Evolutionary conservation across 30 jellyfish, hydroid and myxozoan species (phyloP).

Genomic region (Hydractinia symbiolongicarpus): DNA sequence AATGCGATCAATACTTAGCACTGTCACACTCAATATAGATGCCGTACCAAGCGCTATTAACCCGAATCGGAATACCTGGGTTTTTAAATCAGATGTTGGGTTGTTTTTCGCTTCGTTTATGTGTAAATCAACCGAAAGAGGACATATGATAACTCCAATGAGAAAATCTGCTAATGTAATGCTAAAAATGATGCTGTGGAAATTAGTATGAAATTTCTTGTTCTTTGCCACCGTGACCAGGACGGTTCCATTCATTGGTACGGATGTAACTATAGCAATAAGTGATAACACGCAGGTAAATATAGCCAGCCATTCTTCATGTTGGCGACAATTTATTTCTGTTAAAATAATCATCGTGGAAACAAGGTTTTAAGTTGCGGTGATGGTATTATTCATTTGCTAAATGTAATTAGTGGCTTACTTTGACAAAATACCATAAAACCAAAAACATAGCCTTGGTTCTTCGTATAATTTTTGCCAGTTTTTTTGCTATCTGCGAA

Average conservation of each 20-base stretch:
- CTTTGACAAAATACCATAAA: no score
- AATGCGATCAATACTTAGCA: conserved; percentile 5
- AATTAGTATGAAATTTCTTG: background rate
- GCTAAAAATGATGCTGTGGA: background rate
- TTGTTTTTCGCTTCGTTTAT: background rate
- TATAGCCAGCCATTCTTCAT: background rate
- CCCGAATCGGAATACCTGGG: background rate
- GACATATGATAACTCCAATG: background rate
- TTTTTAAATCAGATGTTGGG: background rate
- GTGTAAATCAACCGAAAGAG: background rate
- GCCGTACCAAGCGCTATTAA: background rate
- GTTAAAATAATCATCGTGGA: background rate
- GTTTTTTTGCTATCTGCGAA: no score
- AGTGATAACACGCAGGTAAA: background rate
- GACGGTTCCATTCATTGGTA: background rate
- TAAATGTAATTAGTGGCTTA: no score
- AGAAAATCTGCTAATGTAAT: background rate
- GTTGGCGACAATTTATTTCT: background rate
- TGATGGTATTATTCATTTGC: no score
- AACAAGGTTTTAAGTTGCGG: no score
- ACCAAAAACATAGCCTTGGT: no score
- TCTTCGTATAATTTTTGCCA: no score
- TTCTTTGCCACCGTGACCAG: background rate
- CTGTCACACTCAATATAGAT: background rate
- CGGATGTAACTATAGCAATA: background rate